Percentiles rank a stretch among this genome's conserved stretches.
These are phyloP conservation scores for Orius insidiosus DNA, from an alignment of 1,140 invertebrate species.

Conservation along the genomic window DNA sequence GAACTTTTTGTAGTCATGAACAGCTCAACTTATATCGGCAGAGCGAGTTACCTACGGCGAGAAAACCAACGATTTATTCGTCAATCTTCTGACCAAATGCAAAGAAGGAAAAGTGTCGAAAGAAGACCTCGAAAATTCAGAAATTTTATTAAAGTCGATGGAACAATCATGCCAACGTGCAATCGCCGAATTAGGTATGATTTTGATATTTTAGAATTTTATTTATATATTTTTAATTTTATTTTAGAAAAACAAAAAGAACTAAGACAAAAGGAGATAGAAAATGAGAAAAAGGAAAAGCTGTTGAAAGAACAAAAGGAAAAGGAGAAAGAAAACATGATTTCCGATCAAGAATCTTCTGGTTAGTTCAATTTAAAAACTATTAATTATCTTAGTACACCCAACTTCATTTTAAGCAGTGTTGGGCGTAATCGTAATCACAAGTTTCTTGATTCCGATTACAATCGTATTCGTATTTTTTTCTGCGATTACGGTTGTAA, in stretches of 20 bases:
- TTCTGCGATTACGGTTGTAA: too few relatives aligned
- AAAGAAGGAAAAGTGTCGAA: background rate
- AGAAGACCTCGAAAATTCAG: background rate
- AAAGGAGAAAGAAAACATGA: slow-evolving; percentile 3
- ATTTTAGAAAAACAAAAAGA: background rate
- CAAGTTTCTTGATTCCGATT: too few relatives aligned
- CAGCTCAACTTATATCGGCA: background rate
- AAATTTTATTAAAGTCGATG: background rate
- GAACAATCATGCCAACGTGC: background rate
- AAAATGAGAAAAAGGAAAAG: slow-evolving; percentile 8
- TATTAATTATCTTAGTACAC: too few relatives aligned
- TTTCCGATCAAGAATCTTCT: background rate
- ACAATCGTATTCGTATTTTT: too few relatives aligned
- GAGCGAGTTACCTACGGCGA: background rate
- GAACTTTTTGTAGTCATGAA: too few relatives aligned
- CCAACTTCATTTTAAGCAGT: too few relatives aligned
- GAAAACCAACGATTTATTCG: background rate
- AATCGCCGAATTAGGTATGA: background rate
- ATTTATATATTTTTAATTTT: too few relatives aligned
- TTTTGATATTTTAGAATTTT: background rate
- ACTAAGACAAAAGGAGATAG: background rate
- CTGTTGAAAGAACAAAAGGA: background rate
- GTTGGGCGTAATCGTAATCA: too few relatives aligned
- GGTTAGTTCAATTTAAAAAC: too few relatives aligned
- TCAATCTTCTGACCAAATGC: too few relatives aligned